Evolutionary conservation across 2,888 invertebrate species (phyloP).

Genomic region (Eupithecia insigniata): DNA sequence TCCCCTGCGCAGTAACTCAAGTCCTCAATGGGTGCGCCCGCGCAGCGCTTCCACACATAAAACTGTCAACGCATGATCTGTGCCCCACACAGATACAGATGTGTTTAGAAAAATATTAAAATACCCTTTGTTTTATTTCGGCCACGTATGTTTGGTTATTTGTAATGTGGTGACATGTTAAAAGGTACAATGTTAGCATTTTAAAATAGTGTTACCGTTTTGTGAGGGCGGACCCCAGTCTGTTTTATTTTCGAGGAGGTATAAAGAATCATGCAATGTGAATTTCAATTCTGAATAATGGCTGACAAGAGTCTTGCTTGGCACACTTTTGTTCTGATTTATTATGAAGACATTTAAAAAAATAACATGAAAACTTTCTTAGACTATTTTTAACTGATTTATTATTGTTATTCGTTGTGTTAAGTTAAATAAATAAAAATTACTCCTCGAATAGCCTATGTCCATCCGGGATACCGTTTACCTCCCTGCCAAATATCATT

Average conservation of each 20-base stretch:
- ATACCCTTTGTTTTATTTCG: slow-evolving; percentile 32
- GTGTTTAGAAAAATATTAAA: slow-evolving; percentile 33
- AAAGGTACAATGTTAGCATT: neutral
- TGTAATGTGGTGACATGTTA: slow-evolving; percentile 17
- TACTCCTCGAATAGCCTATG: no score
- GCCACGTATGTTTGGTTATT: slow-evolving; percentile 17
- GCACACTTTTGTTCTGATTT: no score
- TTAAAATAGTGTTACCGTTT: neutral
- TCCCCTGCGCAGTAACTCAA: slow-evolving; percentile 35
- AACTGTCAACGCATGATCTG: slow-evolving; percentile 69
- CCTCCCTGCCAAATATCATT: no score
- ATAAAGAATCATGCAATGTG: no score
- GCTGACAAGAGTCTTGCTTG: no score
- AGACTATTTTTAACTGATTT: no score
- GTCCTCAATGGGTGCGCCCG: slow-evolving; percentile 38
- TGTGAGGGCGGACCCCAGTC: neutral
- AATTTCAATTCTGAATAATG: no score
- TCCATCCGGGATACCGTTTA: no score
- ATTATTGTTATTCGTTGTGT: no score
- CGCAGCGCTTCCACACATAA: slow-evolving; percentile 51
- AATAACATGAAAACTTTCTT: no score
- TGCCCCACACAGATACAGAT: slow-evolving; percentile 44
- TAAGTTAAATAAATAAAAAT: no score
- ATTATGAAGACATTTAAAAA: no score
- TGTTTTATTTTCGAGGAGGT: neutral